Evolutionary conservation across 1,140 invertebrate species (phyloP).

Genomic region (Neotoxoptera formosana): DNA sequence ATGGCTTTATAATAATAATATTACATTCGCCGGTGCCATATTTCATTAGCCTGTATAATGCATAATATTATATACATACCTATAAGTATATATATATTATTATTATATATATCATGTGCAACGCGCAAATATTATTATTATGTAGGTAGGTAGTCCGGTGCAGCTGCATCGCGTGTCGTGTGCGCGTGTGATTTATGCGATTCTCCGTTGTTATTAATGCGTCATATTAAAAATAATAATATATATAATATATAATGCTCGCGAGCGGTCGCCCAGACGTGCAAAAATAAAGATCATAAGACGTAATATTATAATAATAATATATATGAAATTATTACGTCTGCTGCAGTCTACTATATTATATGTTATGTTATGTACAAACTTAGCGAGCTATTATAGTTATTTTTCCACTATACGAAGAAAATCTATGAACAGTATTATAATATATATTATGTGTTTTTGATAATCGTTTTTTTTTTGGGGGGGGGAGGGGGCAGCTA

Average conservation of each 20-base stretch:
- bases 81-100: not conserved
- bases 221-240: not conserved
- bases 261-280: not conserved
- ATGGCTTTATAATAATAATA: constrained; percentile 9
- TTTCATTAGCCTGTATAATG: constrained; percentile 1
- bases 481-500: too few species aligned
- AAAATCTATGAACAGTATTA: too few species aligned
- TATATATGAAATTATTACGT: too few species aligned
- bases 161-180: not conserved
- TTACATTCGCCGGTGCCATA: not conserved
- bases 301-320: too few species aligned
- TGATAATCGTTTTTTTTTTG: too few species aligned
- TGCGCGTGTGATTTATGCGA: not conserved
- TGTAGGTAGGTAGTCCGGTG: not conserved
- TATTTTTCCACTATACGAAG: too few species aligned
- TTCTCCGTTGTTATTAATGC: not conserved
- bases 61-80: not conserved
- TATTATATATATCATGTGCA: not conserved
- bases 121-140: not conserved
- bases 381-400: too few species aligned
- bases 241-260: not conserved
- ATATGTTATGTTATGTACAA: too few species aligned
- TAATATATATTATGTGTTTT: too few species aligned
- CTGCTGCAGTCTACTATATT: too few species aligned
- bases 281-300: constrained; percentile 7